phyloP scores from a whole-genome alignment of 2,888 invertebrate species.

The Apomyelois bistriatella region DNA sequence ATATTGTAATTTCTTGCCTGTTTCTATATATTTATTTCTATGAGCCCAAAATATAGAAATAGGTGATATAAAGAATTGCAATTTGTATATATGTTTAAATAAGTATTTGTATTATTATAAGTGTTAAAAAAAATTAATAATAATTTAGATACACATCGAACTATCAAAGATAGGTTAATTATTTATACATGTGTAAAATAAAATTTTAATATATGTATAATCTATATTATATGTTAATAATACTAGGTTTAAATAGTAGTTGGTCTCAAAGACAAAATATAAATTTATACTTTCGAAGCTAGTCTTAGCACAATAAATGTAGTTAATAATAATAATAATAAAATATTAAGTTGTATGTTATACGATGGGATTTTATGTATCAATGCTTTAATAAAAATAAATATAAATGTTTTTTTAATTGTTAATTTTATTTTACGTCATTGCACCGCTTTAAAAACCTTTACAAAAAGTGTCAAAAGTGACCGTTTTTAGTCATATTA shows the following conservation, averaged over 20 bases:
- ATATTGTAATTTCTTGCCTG: slow-evolving; percentile 27
- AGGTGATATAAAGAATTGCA: slow-evolving; percentile 25
- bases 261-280: not conserved
- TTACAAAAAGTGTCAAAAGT: no score
- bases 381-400: slow-evolving; percentile 30
- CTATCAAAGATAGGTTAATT: slow-evolving; percentile 15
- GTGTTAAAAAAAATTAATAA: slow-evolving; percentile 25
- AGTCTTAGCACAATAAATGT: not conserved
- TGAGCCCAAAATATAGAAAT: slow-evolving; percentile 48
- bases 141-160: slow-evolving; percentile 33
- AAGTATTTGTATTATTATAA: slow-evolving; percentile 19
- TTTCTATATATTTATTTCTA: slow-evolving; percentile 35
- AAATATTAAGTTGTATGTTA: slow-evolving; percentile 18
- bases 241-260: not conserved
- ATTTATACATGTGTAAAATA: slow-evolving; percentile 10
- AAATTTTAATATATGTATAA: slow-evolving; percentile 4
- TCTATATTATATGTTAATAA: slow-evolving; percentile 1
- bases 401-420: slow-evolving; percentile 24
- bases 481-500: no score
- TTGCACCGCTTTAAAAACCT: no score
- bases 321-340: slow-evolving; percentile 13
- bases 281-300: not conserved
- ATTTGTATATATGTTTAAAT: slow-evolving; percentile 8
- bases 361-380: slow-evolving; percentile 26
- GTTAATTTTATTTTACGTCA: not conserved